Conservation (phyloP, 2,888 invertebrate genomes). For the Tetramorium bicarinatum region DNA sequence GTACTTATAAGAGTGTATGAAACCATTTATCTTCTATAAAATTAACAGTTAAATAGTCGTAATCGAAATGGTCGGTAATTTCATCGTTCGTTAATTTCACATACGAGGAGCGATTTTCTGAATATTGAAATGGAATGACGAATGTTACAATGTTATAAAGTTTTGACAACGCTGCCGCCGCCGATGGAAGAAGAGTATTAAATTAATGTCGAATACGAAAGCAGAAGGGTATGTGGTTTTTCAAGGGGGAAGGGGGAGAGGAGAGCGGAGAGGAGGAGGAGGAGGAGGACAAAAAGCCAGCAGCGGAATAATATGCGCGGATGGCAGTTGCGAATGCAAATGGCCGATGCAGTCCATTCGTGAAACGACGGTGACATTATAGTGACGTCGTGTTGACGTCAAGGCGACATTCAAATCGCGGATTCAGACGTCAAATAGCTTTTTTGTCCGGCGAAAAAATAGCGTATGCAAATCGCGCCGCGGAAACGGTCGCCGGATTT, state of each 20-base stretch:
- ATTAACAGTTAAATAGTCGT: constrained; percentile 35
- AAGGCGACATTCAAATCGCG: constrained; percentile 56
- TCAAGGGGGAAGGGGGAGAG: not conserved
- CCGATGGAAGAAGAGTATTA: constrained; percentile 38
- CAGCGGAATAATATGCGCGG: constrained; percentile 49
- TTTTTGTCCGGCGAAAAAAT: constrained; percentile 55
- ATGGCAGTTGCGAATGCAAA: constrained; percentile 50
- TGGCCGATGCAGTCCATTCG: constrained; percentile 55
- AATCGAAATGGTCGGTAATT: constrained; percentile 40
- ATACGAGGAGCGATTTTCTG: constrained; percentile 22
- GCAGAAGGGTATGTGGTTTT: constrained; percentile 27
- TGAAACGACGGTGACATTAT: constrained; percentile 55
- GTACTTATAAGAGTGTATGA: not conserved
- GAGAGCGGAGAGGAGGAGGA: not conserved
- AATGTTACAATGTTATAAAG: constrained; percentile 45
- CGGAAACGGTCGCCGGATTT: constrained; percentile 44
- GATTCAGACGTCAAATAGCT: constrained; percentile 56
- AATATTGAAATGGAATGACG: constrained; percentile 43
- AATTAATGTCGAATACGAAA: constrained; percentile 56
- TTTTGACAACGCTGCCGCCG: constrained; percentile 40
- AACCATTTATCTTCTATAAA: not conserved
- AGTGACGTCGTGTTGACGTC: constrained; percentile 55
- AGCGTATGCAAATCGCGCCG: constrained; percentile 52
- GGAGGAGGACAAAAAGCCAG: not conserved
- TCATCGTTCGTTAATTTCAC: constrained; percentile 39